Evolutionary conservation across 2,797 vertebrate genomes (phyloP), one percentile per base, ranked within the genome.

Genomic region (Cirrhinus mrigala): DNA sequence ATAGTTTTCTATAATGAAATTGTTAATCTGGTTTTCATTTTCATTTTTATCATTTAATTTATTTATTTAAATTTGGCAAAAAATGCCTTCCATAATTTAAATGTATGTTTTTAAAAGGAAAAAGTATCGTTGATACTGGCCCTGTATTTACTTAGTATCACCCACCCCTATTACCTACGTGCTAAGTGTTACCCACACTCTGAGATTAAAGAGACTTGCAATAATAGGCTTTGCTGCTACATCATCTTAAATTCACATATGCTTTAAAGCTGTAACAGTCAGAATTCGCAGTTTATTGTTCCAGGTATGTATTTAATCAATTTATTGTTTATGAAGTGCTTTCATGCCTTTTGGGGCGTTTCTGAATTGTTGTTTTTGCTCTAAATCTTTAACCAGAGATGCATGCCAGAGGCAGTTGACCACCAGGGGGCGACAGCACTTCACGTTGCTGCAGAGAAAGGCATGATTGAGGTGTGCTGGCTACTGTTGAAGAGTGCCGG

Each of bases 371-470:
- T 20, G 2, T 64, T 56, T 60, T 48, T 75, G 22, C 84, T 73
- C 50, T 18, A 33, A 24, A 29, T 84, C 14, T 48, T 22, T 78
- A 33, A 75, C 14, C 62, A 96, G 96, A 91, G 95, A 87, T 96
- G 95, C 91, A 79, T 79, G 56, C 92, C 92, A 64, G 92, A 94
- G 6, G 92, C 94, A 48, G 89, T 92, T 37, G 96, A 96, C 93
- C 93, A 94, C 85, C 91, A 95, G 94, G 95, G 96, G 44, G 93
- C 91, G 46, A 95, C 95, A 33, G 93, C 95, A 12, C 91, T 96
- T 83, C 96, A 96, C 0, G 91, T 96, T 20, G 95, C 95, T 77
- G 95, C 95, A 85, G 95, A 96, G 89, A 91, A 93, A 80, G 96
- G 96, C 0, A 92, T 90, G 18, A 90, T 94, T 37, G 94, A 95